Conservation (phyloP, 2,113 vertebrate species). For the Nibea albiflora region DNA sequence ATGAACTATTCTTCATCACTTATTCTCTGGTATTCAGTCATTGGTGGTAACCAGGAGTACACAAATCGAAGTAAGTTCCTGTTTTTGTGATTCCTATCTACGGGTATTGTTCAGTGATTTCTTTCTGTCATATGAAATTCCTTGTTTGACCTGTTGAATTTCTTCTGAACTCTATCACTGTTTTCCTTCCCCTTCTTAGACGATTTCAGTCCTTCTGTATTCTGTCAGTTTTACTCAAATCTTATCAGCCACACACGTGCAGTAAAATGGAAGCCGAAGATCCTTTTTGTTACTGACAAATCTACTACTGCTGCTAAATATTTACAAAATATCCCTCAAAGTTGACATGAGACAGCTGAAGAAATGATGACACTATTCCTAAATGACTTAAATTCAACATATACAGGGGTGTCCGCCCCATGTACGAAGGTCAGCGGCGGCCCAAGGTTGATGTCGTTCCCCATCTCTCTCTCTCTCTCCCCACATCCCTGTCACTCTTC, state of each 20-base stretch:
- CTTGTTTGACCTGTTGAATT: neutral
- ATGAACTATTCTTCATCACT: neutral
- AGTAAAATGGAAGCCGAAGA: neutral
- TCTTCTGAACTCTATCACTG: neutral
- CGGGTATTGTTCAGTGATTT: neutral
- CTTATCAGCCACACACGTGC: neutral
- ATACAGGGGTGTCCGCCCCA: too few relatives aligned
- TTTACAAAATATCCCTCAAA: too few relatives aligned
- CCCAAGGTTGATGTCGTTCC: too few relatives aligned
- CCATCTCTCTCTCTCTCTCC: too few relatives aligned
- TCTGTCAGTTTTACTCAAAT: neutral
- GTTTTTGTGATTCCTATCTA: neutral
- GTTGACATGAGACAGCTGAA: neutral
- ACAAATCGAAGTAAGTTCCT: neutral
- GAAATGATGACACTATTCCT: too few relatives aligned
- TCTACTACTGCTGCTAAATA: too few relatives aligned
- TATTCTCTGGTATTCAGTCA: slow-evolving; percentile 23
- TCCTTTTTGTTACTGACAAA: neutral
- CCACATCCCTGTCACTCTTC: too few relatives aligned
- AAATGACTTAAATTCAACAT: too few relatives aligned
- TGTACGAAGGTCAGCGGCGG: too few relatives aligned
- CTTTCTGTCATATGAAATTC: too few relatives aligned
- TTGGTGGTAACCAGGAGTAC: neutral
- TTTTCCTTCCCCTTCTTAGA: neutral
- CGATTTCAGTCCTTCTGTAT: neutral